phyloP scores from a whole-genome alignment of 2,113 vertebrate species.

The Clarias magur region DNA sequence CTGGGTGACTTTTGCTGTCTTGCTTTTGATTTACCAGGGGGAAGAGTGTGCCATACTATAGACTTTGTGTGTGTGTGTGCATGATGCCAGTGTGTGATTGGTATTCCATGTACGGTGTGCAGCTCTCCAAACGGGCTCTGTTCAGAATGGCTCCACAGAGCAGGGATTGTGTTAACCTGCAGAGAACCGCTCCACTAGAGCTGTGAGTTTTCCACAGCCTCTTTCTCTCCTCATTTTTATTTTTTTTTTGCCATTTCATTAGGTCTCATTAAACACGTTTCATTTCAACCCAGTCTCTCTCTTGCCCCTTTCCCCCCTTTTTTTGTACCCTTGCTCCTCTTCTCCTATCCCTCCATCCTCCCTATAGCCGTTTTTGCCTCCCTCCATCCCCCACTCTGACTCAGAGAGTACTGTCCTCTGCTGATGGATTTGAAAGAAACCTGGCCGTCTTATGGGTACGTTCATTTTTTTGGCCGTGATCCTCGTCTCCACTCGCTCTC shows the following conservation, averaged over 20 bases:
- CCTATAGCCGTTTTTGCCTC: conserved; percentile 39
- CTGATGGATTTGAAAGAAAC: conserved; percentile 63
- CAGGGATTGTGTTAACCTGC: conserved; percentile 76
- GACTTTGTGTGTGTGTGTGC: conserved; percentile 55
- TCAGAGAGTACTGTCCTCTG: conserved; percentile 56
- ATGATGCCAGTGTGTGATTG: conserved; percentile 66
- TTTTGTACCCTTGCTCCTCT: conserved; percentile 45
- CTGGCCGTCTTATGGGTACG: conserved; percentile 48
- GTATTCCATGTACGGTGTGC: conserved; percentile 76
- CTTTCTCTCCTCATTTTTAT: conserved; percentile 7
- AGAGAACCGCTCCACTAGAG: conserved; percentile 68
- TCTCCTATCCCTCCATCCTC: conserved; percentile 25
- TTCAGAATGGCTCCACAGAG: conserved; percentile 79
- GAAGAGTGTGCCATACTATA: conserved; percentile 48
- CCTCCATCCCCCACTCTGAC: conserved; percentile 44
- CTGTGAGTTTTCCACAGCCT: conserved; percentile 67
- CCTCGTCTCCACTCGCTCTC: conserved; percentile 39
- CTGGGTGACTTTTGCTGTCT: conserved; percentile 4
- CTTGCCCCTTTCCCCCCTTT: conserved; percentile 45
- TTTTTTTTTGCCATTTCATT: conserved; percentile 17
- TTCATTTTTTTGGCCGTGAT: conserved; percentile 46
- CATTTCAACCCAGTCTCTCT: conserved; percentile 40
- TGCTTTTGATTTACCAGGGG: conserved; percentile 35
- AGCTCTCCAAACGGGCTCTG: conserved; percentile 73
- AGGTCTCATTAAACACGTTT: conserved; percentile 34